Percentiles rank a stretch among this genome's conserved stretches.
Evolutionary conservation across 2,888 invertebrate species (phyloP).

Genomic region (Clepsis dumicolana): DNA sequence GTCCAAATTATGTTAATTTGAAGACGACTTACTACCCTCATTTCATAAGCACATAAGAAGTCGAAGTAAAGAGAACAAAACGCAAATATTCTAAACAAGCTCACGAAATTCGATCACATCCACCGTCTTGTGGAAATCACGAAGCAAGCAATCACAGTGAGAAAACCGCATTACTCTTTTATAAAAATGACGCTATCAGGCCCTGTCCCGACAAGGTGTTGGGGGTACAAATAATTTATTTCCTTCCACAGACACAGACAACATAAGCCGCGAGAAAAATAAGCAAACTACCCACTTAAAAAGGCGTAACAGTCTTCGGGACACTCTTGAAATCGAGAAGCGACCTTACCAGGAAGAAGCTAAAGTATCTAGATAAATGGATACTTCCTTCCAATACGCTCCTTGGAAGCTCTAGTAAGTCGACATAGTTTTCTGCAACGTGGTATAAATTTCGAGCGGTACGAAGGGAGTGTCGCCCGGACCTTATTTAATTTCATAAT

Average conservation of each 20-base stretch:
- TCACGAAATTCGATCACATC: background rate
- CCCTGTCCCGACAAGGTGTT: constrained; percentile 74
- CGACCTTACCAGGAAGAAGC: constrained; percentile 60
- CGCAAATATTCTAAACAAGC: background rate
- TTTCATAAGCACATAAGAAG: background rate
- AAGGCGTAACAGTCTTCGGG: constrained; percentile 62
- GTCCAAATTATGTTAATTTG: background rate
- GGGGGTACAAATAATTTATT: constrained; percentile 83
- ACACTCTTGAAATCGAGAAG: constrained; percentile 56
- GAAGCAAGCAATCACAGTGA: constrained; percentile 75
- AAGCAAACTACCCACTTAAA: constrained; percentile 83
- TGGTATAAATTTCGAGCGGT: constrained; percentile 75
- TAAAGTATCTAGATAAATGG: constrained; percentile 71
- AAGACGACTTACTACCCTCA: background rate
- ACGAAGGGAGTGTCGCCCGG: constrained; percentile 67
- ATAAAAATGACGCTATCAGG: constrained; percentile 84
- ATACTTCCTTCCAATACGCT: constrained; percentile 54
- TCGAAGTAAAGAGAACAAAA: background rate
- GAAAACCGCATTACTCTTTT: constrained; percentile 81
- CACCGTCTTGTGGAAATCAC: constrained; percentile 35
- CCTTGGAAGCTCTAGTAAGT: constrained; percentile 56
- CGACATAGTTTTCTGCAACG: constrained; percentile 70
- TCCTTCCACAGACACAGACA: constrained; percentile 77
- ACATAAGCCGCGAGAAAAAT: constrained; percentile 81
- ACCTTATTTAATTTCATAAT: constrained; percentile 84